Evolutionary conservation across 2,113 vertebrate species (phyloP).

Genomic region (Rhynchopsitta pachyrhyncha): DNA sequence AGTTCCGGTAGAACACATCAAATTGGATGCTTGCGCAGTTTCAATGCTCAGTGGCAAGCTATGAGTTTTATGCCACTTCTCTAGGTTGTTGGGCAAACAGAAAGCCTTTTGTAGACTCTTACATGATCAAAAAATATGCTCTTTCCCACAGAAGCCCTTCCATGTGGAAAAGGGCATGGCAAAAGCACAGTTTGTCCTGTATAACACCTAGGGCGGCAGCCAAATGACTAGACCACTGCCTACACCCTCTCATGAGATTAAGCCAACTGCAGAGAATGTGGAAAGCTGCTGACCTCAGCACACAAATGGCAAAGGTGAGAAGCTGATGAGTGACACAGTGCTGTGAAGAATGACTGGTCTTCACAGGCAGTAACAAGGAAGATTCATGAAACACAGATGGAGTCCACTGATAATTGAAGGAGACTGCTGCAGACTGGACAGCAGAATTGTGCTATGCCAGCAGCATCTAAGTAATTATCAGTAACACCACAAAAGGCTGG

Average conservation of each 20-base stretch:
- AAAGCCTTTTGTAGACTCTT: background rate
- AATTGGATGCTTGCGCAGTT: background rate
- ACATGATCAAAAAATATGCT: background rate
- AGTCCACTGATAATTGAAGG: background rate
- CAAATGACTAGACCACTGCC: background rate
- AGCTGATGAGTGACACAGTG: background rate
- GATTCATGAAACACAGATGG: background rate
- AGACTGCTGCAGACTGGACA: background rate
- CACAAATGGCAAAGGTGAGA: background rate
- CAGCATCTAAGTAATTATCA: background rate
- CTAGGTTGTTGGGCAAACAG: background rate
- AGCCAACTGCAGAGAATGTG: background rate
- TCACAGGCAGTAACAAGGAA: background rate
- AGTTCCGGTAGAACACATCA: background rate
- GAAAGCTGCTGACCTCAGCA: background rate
- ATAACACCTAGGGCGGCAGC: background rate
- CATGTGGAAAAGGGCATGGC: background rate
- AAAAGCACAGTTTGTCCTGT: background rate
- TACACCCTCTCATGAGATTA: background rate
- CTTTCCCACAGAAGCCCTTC: background rate
- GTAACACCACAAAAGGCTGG: background rate
- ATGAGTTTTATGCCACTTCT: background rate
- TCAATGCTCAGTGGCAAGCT: background rate
- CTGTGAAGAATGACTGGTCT: background rate
- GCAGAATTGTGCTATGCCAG: background rate